Conservation (phyloP, 1,140 invertebrate genomes). For the Scaptomyza pallida region DNA sequence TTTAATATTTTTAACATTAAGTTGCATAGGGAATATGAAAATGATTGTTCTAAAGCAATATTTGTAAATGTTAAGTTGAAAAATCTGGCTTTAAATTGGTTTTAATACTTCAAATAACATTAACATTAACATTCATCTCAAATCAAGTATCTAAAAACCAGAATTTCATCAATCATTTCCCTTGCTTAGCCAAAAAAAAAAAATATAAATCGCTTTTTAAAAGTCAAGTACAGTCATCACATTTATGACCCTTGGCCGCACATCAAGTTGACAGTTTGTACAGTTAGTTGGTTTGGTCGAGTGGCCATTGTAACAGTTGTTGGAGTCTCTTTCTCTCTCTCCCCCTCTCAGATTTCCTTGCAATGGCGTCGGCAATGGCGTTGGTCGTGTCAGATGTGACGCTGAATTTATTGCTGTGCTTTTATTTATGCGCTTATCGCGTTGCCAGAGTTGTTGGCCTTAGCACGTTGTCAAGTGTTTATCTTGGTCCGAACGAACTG, state of each 20-base stretch:
- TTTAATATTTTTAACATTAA: too few species aligned
- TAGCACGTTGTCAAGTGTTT: conserved; percentile 81
- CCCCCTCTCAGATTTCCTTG: too few species aligned
- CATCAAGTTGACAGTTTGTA: conserved; percentile 28
- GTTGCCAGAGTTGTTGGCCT: conserved; percentile 60
- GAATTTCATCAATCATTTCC: too few species aligned
- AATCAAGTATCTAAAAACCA: too few species aligned
- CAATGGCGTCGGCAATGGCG: conserved; percentile 38
- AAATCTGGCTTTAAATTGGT: too few species aligned
- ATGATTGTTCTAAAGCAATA: too few species aligned
- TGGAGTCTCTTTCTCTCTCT: too few species aligned
- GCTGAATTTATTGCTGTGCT: conserved; percentile 69
- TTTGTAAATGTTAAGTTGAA: too few species aligned
- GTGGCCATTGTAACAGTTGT: neutral
- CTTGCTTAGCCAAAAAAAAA: neutral
- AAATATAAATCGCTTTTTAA: neutral
- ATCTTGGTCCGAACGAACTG: conserved; percentile 56
- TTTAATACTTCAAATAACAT: too few species aligned
- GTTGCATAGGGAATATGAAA: too few species aligned
- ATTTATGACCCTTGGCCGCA: conserved; percentile 16
- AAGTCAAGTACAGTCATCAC: conserved; percentile 3
- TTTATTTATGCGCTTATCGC: conserved; percentile 78
- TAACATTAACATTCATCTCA: too few species aligned
- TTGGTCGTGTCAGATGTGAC: conserved; percentile 67
- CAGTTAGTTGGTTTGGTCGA: conserved; percentile 7